Conservation (phyloP, 2,113 vertebrate genomes). For the Calyptommatus sinebrachiatus region DNA sequence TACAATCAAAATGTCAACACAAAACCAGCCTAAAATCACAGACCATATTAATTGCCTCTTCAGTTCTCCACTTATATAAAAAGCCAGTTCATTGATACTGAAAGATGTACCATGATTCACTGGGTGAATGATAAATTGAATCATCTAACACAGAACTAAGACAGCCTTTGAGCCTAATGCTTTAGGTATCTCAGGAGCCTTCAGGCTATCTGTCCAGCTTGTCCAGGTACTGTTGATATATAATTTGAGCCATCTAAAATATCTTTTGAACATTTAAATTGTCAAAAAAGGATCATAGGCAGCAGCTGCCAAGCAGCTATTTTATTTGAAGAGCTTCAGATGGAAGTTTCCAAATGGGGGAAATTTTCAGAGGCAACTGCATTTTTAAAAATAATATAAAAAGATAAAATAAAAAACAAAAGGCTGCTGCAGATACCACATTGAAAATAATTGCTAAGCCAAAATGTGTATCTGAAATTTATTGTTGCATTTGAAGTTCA, state of each 20-base stretch:
- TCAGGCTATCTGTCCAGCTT: constrained; percentile 19
- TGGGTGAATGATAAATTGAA: constrained; percentile 45
- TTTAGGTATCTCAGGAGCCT: constrained; percentile 22
- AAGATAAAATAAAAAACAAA: not conserved
- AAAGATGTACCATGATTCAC: constrained; percentile 47
- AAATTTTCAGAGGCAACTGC: not conserved
- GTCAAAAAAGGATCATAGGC: not conserved
- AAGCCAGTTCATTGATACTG: constrained; percentile 43
- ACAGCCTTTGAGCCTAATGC: constrained; percentile 15
- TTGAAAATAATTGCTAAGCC: not conserved
- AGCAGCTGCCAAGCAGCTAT: constrained; percentile 9
- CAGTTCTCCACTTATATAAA: constrained; percentile 38
- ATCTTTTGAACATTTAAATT: constrained; percentile 28
- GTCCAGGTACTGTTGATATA: constrained; percentile 15
- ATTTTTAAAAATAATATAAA: not conserved
- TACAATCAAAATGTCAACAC: constrained; percentile 56
- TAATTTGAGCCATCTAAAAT: not conserved
- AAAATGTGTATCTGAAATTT: not conserved
- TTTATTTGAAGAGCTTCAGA: not conserved
- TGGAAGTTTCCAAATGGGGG: not conserved
- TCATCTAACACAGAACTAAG: constrained; percentile 24
- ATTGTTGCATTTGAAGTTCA: not conserved
- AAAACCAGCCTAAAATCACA: constrained; percentile 33
- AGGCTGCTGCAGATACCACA: not conserved
- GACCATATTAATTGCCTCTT: constrained; percentile 48